Base-by-base conservation (phyloP, 2,888 invertebrate genomes). In the Pseudoips prasinana region DNA sequence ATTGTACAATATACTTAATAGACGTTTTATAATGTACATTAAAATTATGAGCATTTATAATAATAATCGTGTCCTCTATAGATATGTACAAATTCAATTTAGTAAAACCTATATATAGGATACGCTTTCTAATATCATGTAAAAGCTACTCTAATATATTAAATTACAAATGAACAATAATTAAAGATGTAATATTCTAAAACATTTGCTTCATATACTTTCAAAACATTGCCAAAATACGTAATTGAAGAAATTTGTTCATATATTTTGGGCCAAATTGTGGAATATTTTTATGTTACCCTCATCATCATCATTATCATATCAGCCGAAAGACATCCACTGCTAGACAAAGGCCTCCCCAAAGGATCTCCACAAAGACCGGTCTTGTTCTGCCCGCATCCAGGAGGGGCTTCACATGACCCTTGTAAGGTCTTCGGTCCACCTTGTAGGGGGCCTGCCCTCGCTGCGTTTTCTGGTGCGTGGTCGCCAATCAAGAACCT, bases 31-130 rank as follows among this genome's bases (percentile, higher is more conserved):
- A 68, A 73, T 76, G 67, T 78, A 84, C 80, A 77, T 65, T 81
- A 73, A 48, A 69, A 65, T 74, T 76, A 86, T 84, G 84, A 86
- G 84, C 84, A 79, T 80, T 77, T 75, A 68, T 72, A 67, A 63
- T 72, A 64, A 58, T 58, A 57, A 69, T 71, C 53, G 67, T 73
- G 72, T 65, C 52, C 45, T 54, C 62, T 62, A 66, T 63, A 81
- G 84, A 85, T 87, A 87, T 87, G 83, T 87, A 86, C 84, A 86
- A 56, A 40, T 67, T 71, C 42, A 64, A 46, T 70, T 20, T 54
- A 57, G 35, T 64, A 57, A 56, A 58, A 52, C n/a, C 56, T 59
- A 51, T 58, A 60, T 46, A 51, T 57, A 53, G 40, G 31, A 46
- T 67, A 70, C 61, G 64, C 65, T 58, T 51, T 52, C 55, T 73